phyloP scores from a whole-genome alignment of 2,888 invertebrate species.

The Troides aeacus region DNA sequence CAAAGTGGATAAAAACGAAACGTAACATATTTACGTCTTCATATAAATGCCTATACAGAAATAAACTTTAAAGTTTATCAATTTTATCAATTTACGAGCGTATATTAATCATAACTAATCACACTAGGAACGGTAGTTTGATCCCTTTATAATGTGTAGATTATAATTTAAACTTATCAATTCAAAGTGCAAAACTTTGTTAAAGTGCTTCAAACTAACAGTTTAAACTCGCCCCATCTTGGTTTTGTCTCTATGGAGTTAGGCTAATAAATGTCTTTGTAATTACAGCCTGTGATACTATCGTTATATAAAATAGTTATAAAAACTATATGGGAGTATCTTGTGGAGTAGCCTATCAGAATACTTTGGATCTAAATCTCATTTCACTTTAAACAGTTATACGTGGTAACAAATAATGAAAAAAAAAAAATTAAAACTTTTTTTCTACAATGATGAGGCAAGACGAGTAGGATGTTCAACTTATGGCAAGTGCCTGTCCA shows the following conservation, averaged over 20 bases:
- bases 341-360: too few relatives aligned
- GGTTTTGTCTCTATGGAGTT: conserved; percentile 15
- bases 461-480: too few relatives aligned
- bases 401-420: too few relatives aligned
- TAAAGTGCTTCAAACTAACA: conserved; percentile 13
- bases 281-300: not conserved
- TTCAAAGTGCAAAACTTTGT: conserved; percentile 31
- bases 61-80: not conserved
- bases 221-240: conserved; percentile 1
- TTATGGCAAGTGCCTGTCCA: too few relatives aligned
- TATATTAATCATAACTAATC: conserved; percentile 30
- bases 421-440: too few relatives aligned
- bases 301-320: not conserved
- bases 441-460: too few relatives aligned
- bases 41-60: not conserved
- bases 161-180: conserved; percentile 39
- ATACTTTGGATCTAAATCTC: too few relatives aligned
- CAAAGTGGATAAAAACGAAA: not conserved
- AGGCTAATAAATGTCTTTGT: conserved; percentile 1
- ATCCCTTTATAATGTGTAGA: conserved; percentile 33
- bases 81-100: not conserved
- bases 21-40: not conserved
- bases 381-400: too few relatives aligned
- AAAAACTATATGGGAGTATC: too few relatives aligned
- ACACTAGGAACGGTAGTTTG: conserved; percentile 30